Conservation (phyloP, 2,797 vertebrate genomes). For the Halcyon leucocephala region DNA sequence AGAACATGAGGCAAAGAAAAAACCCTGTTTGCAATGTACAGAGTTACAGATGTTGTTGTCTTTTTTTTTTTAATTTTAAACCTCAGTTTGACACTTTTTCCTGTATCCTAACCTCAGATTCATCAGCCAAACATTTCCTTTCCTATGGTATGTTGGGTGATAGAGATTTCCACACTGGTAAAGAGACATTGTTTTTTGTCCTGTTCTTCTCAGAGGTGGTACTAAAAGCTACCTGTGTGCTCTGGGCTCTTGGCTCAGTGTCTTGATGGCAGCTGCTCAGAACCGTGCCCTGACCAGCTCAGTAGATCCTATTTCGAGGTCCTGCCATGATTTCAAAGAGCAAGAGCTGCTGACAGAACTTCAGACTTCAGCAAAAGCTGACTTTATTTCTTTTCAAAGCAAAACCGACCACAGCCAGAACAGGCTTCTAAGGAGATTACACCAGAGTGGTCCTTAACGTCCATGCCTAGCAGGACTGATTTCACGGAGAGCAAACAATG, state of each 20-base stretch:
- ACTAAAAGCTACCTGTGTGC: background rate
- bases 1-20: background rate
- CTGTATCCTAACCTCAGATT: background rate
- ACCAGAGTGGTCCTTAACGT: background rate
- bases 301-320: background rate
- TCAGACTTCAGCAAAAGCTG: background rate
- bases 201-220: background rate
- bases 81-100: background rate
- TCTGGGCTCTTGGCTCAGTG: background rate
- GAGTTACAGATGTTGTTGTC: background rate
- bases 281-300: background rate
- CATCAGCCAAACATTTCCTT: background rate
- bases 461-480: background rate
- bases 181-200: background rate
- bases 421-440: background rate
- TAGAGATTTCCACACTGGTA: background rate
- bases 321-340: background rate
- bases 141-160: rapidly evolving
- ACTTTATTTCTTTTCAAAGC: background rate
- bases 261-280: background rate
- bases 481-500: background rate
- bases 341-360: background rate
- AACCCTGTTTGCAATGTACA: background rate
- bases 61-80: background rate
- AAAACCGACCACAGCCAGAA: background rate